Conservation (phyloP, 2,888 invertebrate genomes). For the Cheilosia vernalis region DNA sequence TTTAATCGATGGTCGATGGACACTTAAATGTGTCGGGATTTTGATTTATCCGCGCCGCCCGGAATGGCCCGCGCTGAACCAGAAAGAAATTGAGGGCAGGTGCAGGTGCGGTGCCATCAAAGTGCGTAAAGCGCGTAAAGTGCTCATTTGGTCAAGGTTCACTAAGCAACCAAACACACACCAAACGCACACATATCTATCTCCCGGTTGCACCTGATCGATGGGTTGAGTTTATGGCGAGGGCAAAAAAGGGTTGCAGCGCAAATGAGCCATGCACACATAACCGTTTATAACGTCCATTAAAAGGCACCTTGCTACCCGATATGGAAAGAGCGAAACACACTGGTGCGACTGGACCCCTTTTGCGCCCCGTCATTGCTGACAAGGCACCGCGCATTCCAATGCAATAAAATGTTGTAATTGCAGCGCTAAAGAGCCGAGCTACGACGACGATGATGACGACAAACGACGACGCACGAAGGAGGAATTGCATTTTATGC, state of each 20-base stretch:
- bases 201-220: slow-evolving; percentile 55
- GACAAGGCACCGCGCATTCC: slow-evolving; percentile 58
- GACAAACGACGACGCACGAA: not conserved
- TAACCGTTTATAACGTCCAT: slow-evolving; percentile 71
- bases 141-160: slow-evolving; percentile 69
- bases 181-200: not conserved
- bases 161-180: slow-evolving; percentile 17
- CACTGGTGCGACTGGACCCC: not conserved
- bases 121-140: slow-evolving; percentile 55
- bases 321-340: slow-evolving; percentile 51
- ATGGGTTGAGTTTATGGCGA: slow-evolving; percentile 7
- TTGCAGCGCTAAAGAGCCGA: not conserved
- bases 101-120: slow-evolving; percentile 61
- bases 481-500: slow-evolving; percentile 55
- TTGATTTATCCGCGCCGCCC: slow-evolving; percentile 66
- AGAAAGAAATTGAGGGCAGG: slow-evolving; percentile 71
- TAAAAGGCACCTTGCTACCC: slow-evolving; percentile 72
- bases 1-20: slow-evolving; percentile 63
- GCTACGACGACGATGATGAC: not conserved
- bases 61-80: slow-evolving; percentile 50
- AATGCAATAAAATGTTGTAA: slow-evolving; percentile 45
- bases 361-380: slow-evolving; percentile 4
- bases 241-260: slow-evolving; percentile 63
- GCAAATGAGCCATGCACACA: slow-evolving; percentile 73
- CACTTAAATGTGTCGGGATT: slow-evolving; percentile 68